Percentiles rank a stretch among this genome's conserved stretches.
phyloP scores from a whole-genome alignment of 1,140 invertebrate species.

The Macrocentrus cingulum region DNA sequence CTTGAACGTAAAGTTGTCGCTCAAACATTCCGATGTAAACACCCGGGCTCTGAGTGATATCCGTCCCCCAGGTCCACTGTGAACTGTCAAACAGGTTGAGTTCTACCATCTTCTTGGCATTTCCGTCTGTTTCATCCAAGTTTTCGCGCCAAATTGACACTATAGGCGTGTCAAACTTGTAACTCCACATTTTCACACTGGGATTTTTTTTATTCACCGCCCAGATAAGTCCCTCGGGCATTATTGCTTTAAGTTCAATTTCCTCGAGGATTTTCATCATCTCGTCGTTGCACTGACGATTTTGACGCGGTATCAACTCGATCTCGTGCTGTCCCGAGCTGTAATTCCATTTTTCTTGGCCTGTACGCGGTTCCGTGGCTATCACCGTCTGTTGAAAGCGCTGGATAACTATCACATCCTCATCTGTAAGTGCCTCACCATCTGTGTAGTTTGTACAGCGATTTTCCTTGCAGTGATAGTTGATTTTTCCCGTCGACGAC shows the following conservation, averaged over 20 bases:
- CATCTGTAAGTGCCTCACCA: slow-evolving; percentile 47
- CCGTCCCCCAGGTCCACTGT: slow-evolving; percentile 52
- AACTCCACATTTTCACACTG: slow-evolving; percentile 67
- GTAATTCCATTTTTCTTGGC: slow-evolving; percentile 92
- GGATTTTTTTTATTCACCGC: slow-evolving; percentile 63
- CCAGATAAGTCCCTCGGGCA: slow-evolving; percentile 76
- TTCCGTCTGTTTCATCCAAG: slow-evolving; percentile 3
- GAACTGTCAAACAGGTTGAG: slow-evolving; percentile 75
- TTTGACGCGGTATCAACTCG: slow-evolving; percentile 60
- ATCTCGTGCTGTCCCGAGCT: slow-evolving; percentile 88
- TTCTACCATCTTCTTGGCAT: slow-evolving; percentile 62
- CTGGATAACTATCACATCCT: slow-evolving; percentile 74
- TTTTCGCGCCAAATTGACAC: slow-evolving; percentile 78
- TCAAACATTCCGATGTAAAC: slow-evolving; percentile 87
- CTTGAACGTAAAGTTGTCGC: slow-evolving; percentile 80
- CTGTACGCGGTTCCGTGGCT: slow-evolving; percentile 80
- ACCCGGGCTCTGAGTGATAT: slow-evolving; percentile 60
- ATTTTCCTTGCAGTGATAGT: slow-evolving; percentile 76
- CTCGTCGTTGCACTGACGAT: slow-evolving; percentile 57
- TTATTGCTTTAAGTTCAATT: slow-evolving; percentile 66
- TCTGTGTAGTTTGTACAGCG: slow-evolving; percentile 70
- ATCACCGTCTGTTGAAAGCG: slow-evolving; percentile 83
- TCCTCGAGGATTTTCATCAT: slow-evolving; percentile 50
- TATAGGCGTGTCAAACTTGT: slow-evolving; percentile 81
- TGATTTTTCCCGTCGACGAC: slow-evolving; percentile 71